These are phyloP conservation scores for Pipa parva DNA, from an alignment of 2,113 vertebrate genomes.

Conservation along the genomic window DNA sequence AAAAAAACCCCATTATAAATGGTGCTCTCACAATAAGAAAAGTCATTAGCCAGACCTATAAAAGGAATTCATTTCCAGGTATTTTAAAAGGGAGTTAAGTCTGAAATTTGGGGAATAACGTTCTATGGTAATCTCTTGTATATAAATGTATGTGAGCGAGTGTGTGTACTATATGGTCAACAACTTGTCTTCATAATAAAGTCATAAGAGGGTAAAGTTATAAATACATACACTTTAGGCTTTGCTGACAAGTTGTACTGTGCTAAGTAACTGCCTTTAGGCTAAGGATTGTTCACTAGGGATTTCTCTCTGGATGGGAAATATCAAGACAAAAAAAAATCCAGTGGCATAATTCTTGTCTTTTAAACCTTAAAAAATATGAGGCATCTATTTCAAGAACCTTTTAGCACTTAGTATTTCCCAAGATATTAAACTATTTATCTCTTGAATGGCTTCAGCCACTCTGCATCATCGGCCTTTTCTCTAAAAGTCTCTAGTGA, in stretches of 20 bases:
- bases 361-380: not conserved
- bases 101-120: too few species aligned
- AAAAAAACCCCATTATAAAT: too few species aligned
- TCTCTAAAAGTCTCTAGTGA: slow-evolving; percentile 15
- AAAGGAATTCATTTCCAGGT: too few species aligned
- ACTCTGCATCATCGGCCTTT: slow-evolving; percentile 21
- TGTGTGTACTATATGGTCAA: too few species aligned
- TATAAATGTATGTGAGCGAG: too few species aligned
- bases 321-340: slow-evolving; percentile 2
- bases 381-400: slow-evolving; percentile 30
- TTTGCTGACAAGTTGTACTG: not conserved
- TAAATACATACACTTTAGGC: not conserved
- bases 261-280: slow-evolving; percentile 29
- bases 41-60: too few species aligned
- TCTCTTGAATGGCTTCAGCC: slow-evolving; percentile 31
- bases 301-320: slow-evolving; percentile 12
- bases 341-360: slow-evolving; percentile 4
- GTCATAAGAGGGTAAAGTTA: not conserved
- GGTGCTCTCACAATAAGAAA: too few species aligned
- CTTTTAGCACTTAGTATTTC: slow-evolving; percentile 39
- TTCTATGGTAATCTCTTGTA: too few species aligned
- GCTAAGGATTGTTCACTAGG: slow-evolving; percentile 8
- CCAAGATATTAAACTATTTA: slow-evolving; percentile 33
- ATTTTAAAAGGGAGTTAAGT: too few species aligned
- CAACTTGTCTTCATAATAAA: too few species aligned